Evolutionary conservation across 2,113 vertebrate genomes (phyloP).

Genomic region (Shinisaurus crocodilurus): DNA sequence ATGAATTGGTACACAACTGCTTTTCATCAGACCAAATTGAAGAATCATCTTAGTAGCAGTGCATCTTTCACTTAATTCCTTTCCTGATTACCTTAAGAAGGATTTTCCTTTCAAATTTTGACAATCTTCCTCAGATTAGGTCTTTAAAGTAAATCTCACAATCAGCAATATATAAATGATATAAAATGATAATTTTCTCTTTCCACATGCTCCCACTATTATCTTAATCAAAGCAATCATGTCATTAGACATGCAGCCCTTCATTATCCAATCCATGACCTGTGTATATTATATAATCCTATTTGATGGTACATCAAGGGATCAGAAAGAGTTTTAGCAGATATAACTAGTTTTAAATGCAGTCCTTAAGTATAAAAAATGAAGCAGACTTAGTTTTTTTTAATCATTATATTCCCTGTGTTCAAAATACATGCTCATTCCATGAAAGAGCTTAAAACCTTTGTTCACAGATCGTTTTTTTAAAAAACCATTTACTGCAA

Average conservation of each 20-base stretch:
- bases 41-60: not conserved
- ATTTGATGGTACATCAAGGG: slow-evolving; percentile 53
- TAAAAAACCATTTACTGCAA: not conserved
- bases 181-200: slow-evolving; percentile 61
- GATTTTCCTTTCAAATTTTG: slow-evolving; percentile 53
- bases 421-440: not conserved
- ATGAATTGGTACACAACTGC: not conserved
- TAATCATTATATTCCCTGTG: not conserved
- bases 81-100: not conserved
- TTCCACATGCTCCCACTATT: slow-evolving; percentile 69
- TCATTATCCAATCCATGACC: slow-evolving; percentile 65
- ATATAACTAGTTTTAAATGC: not conserved
- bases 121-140: slow-evolving; percentile 59
- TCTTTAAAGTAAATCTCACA: slow-evolving; percentile 72
- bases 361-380: not conserved
- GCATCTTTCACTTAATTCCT: slow-evolving; percentile 18
- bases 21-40: not conserved
- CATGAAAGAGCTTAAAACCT: slow-evolving; percentile 3
- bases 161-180: slow-evolving; percentile 70
- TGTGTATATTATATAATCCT: slow-evolving; percentile 64
- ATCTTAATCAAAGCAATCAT: slow-evolving; percentile 73
- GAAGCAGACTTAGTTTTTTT: not conserved
- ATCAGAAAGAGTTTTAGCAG: slow-evolving; percentile 27
- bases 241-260: slow-evolving; percentile 62
- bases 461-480: not conserved